Conservation (phyloP, 2,888 invertebrate genomes). For the Napeogenes sylphis region DNA sequence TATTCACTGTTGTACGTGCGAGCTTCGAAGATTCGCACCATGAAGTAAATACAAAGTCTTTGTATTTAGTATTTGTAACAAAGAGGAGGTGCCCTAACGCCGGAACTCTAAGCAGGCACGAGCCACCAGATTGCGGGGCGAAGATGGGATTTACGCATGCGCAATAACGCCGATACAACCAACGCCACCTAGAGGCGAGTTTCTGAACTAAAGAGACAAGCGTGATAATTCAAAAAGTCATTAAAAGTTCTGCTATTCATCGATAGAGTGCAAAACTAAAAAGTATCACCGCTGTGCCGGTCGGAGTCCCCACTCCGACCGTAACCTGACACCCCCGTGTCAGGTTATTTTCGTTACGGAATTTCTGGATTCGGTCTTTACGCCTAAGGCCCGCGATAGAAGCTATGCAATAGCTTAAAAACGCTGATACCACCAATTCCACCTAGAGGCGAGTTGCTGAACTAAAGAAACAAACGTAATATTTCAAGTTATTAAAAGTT, state of each 20-base stretch:
- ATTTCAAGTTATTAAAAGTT: too few species aligned
- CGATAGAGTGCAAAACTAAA: background rate
- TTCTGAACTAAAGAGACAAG: background rate
- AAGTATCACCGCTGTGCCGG: background rate
- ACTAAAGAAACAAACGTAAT: too few species aligned
- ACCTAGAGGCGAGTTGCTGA: too few species aligned
- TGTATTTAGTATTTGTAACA: too few species aligned
- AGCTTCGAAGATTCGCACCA: too few species aligned
- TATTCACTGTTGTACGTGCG: too few species aligned
- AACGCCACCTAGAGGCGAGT: constrained; percentile 13
- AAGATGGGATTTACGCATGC: constrained; percentile 13
- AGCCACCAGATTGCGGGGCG: background rate
- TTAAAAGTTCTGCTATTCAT: background rate
- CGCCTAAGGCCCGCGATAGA: background rate
- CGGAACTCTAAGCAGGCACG: background rate
- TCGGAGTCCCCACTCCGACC: too few species aligned
- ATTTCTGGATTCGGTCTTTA: too few species aligned
- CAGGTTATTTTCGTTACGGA: too few species aligned
- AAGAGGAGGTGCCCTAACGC: too few species aligned
- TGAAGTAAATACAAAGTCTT: too few species aligned
- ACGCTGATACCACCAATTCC: background rate
- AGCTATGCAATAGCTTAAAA: background rate
- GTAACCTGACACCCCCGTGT: too few species aligned
- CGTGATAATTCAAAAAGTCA: background rate
- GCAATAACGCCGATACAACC: constrained; percentile 17